Conservation (phyloP, 2,797 vertebrate genomes). For the Okamejei kenojei region DNA sequence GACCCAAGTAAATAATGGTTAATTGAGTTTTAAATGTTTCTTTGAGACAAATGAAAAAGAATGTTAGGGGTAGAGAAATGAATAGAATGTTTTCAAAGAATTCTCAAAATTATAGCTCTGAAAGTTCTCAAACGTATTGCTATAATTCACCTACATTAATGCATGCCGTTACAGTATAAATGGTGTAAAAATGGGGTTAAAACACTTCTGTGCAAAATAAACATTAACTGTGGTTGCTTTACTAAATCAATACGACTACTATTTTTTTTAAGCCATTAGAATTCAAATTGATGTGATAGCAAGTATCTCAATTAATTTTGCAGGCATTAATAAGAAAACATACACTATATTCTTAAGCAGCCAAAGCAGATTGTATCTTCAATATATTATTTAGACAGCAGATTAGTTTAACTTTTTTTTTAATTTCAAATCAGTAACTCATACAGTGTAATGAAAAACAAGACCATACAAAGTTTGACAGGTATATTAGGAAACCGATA, state of each 20-base stretch:
- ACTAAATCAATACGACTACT: not conserved
- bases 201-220: not conserved
- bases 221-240: not conserved
- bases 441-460: slow-evolving; percentile 19
- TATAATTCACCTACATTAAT: not conserved
- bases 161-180: not conserved
- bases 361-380: not conserved
- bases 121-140: not conserved
- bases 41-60: not conserved
- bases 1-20: not conserved
- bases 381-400: slow-evolving; percentile 13
- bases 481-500: not conserved
- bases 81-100: not conserved
- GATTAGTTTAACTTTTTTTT: not conserved
- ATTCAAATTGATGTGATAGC: not conserved
- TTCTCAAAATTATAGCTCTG: not conserved
- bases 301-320: not conserved
- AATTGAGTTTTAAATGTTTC: not conserved
- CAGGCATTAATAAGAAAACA: not conserved
- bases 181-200: not conserved
- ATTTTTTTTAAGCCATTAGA: not conserved
- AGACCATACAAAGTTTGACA: slow-evolving; percentile 14
- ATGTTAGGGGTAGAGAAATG: no score
- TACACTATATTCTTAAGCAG: no score
- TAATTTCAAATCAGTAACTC: not conserved